Conservation (phyloP, 2,888 invertebrate genomes). For the Lasioglossum figueresi region DNA sequence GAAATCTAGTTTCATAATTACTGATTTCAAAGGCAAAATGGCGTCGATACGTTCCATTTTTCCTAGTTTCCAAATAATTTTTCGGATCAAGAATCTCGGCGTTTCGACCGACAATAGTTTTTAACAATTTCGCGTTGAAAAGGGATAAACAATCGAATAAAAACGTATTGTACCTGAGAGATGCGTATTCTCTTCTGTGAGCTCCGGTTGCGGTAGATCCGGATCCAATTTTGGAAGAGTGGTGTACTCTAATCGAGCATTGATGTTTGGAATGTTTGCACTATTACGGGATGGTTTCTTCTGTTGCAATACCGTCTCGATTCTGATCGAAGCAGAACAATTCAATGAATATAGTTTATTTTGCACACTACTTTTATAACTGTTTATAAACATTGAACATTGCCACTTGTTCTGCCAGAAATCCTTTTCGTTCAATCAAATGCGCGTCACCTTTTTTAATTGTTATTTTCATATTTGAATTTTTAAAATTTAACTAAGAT, state of each 20-base stretch:
- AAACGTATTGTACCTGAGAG: slow-evolving; percentile 70
- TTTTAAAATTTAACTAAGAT: neutral
- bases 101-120: neutral
- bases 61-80: neutral
- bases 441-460: neutral
- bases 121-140: neutral
- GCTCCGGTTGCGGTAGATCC: slow-evolving; percentile 78
- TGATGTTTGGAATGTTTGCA: slow-evolving; percentile 81
- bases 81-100: neutral
- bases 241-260: slow-evolving; percentile 83
- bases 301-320: slow-evolving; percentile 83
- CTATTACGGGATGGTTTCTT: slow-evolving; percentile 78
- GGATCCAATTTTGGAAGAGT: slow-evolving; percentile 82
- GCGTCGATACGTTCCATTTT: neutral
- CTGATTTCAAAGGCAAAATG: neutral
- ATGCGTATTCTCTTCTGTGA: slow-evolving; percentile 72
- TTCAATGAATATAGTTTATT: neutral
- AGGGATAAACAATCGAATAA: neutral
- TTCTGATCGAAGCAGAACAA: slow-evolving; percentile 72
- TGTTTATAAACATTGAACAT: neutral
- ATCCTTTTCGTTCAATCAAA: neutral
- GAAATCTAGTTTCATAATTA: neutral
- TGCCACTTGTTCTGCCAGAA: neutral
- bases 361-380: neutral
- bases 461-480: neutral